phyloP scores from a whole-genome alignment of 2,888 invertebrate species.

The Graphium colonna region DNA sequence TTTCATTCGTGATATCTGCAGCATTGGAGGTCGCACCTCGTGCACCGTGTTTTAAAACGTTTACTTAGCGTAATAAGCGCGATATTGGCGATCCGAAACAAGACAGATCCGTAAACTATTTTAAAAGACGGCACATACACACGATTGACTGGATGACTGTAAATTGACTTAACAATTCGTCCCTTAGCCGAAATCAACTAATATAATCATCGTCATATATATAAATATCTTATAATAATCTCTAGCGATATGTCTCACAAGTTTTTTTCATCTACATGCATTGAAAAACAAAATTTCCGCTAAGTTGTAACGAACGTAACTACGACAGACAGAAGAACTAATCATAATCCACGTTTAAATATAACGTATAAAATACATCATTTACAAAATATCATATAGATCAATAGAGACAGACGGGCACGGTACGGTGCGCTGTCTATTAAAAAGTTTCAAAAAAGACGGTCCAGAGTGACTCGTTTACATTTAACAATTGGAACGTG shows the following conservation, averaged over 20 bases:
- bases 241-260: constrained; percentile 78
- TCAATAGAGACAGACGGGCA: constrained; percentile 39
- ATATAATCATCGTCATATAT: constrained; percentile 45
- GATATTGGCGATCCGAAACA: background rate
- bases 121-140: constrained; percentile 21
- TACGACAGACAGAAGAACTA: constrained; percentile 47
- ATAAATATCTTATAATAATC: constrained; percentile 65
- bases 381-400: constrained; percentile 71
- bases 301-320: constrained; percentile 50
- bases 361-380: constrained; percentile 75
- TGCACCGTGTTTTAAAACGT: constrained; percentile 25
- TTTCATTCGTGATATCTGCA: constrained; percentile 43
- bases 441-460: constrained; percentile 75
- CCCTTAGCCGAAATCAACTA: constrained; percentile 48
- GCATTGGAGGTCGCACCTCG: constrained; percentile 54
- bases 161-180: constrained; percentile 68
- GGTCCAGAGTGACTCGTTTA: constrained; percentile 26
- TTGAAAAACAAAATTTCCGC: constrained; percentile 49
- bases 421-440: constrained; percentile 40
- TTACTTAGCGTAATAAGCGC: constrained; percentile 11
- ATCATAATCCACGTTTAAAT: constrained; percentile 49
- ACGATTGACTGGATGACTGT: constrained; percentile 64
- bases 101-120: constrained; percentile 1
- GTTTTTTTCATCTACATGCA: constrained; percentile 62
- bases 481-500: constrained; percentile 8